Percentiles rank a stretch among this genome's conserved stretches.
phyloP scores from a whole-genome alignment of 1,140 invertebrate species.

The Diprion similis region DNA sequence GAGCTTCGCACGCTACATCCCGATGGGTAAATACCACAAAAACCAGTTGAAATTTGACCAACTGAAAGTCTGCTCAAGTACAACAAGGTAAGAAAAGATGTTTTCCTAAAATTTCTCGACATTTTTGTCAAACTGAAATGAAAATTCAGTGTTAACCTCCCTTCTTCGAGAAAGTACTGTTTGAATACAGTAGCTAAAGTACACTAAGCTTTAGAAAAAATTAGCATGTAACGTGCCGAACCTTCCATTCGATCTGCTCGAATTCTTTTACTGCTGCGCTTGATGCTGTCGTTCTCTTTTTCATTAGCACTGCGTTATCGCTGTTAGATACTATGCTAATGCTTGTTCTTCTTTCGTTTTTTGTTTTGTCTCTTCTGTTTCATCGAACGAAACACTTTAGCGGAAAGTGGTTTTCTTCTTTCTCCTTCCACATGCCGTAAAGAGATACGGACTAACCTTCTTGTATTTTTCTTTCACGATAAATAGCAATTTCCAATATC shows the following conservation, averaged over 20 bases:
- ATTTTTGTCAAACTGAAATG: too few species aligned
- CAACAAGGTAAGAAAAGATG: too few species aligned
- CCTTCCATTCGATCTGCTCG: neutral
- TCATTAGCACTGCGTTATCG: neutral
- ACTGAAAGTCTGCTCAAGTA: neutral
- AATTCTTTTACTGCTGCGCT: neutral
- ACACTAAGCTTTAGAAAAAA: neutral
- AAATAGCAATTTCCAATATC: slow-evolving; percentile 16
- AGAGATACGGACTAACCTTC: neutral
- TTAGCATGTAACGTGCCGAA: neutral
- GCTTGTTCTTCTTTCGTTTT: neutral
- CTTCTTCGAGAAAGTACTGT: too few species aligned
- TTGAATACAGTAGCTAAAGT: too few species aligned
- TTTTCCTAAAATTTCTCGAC: neutral
- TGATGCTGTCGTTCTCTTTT: neutral
- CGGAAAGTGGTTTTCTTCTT: slow-evolving; percentile 5
- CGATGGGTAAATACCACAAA: slow-evolving; percentile 9
- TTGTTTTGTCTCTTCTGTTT: neutral
- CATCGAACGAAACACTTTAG: neutral
- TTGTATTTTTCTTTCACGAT: slow-evolving; percentile 3
- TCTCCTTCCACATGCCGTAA: neutral
- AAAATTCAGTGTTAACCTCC: too few species aligned
- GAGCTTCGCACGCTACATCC: neutral
- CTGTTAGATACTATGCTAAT: slow-evolving; percentile 3
- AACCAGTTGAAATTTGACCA: slow-evolving; percentile 7